Evolutionary conservation across 2,113 vertebrate species (phyloP).

Genomic region (Dipodomys spectabilis): DNA sequence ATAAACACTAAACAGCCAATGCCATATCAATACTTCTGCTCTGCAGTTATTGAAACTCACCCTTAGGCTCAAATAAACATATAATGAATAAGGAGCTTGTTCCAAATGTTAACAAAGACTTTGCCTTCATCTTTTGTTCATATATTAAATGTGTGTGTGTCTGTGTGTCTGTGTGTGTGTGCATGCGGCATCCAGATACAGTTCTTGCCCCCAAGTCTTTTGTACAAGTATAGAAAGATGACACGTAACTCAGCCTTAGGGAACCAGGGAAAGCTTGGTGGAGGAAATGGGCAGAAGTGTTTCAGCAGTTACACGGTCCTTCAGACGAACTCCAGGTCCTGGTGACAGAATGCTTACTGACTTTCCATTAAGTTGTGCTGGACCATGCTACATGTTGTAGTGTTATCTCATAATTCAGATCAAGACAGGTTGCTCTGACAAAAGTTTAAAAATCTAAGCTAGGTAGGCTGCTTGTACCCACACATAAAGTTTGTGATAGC

Average conservation of each 20-base stretch:
- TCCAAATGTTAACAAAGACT: slow-evolving; percentile 47
- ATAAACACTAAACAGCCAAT: background rate
- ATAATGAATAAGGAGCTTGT: background rate
- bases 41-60: slow-evolving; percentile 25
- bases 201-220: background rate
- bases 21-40: background rate
- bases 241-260: background rate
- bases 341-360: slow-evolving; percentile 43
- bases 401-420: slow-evolving; percentile 37
- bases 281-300: background rate
- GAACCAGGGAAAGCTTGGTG: slow-evolving; percentile 33
- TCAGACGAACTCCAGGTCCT: slow-evolving; percentile 44
- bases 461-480: background rate
- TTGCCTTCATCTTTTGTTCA: background rate
- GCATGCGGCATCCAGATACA: background rate
- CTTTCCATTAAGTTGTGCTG: background rate
- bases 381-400: background rate
- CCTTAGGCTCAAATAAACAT: slow-evolving; percentile 25
- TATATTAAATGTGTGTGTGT: too few species aligned
- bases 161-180: background rate
- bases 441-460: slow-evolving; percentile 52
- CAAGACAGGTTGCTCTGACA: background rate
- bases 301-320: background rate
- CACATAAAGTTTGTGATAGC: background rate
- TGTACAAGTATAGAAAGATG: background rate